Evolutionary conservation across 2,888 invertebrate species (phyloP).

Genomic region (Eumacrocentrus americanus): DNA sequence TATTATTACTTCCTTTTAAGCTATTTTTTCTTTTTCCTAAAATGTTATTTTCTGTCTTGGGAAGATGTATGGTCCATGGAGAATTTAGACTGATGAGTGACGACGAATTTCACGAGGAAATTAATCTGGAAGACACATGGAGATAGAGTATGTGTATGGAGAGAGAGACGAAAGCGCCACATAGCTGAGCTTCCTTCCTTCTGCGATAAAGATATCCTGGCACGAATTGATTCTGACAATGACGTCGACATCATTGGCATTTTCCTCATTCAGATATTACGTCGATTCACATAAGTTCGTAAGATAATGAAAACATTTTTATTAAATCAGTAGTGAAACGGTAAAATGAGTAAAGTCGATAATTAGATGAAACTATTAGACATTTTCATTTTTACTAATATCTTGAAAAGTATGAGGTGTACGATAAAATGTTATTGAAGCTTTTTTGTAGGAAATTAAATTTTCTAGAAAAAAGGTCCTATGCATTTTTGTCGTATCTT

Average conservation of each 20-base stretch:
- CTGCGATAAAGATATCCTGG: slow-evolving; percentile 30
- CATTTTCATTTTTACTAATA: no score
- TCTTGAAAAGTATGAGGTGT: no score
- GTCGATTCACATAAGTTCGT: background rate
- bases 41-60: no score
- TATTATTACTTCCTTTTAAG: background rate
- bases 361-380: background rate
- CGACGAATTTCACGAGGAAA: background rate
- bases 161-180: background rate
- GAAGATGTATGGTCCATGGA: no score
- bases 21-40: background rate
- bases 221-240: background rate
- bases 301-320: background rate
- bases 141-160: background rate
- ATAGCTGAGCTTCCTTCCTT: slow-evolving; percentile 28
- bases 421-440: no score
- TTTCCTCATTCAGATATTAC: background rate
- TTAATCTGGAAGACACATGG: background rate
- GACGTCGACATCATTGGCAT: background rate
- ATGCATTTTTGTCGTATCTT: no score
- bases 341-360: no score
- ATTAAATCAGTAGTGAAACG: no score
- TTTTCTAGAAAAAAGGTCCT: no score
- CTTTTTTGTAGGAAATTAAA: no score
- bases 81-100: no score